Evolutionary conservation across 2,888 invertebrate genomes (phyloP).

Genomic region (Trissonchulus sp.): DNA sequence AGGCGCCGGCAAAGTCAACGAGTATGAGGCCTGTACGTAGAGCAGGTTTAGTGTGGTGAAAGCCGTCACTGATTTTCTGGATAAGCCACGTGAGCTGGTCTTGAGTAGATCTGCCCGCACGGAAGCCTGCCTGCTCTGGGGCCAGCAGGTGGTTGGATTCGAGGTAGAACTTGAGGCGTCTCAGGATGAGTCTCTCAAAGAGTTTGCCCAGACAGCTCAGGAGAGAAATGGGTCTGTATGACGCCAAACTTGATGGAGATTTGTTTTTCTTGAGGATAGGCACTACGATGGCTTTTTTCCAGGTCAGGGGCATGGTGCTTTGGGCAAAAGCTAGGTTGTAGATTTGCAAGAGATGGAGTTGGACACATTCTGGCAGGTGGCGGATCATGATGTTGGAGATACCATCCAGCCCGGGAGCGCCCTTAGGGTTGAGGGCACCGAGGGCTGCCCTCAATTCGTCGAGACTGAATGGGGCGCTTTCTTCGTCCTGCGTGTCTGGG

Average conservation of each 20-base stretch:
- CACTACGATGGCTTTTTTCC: not conserved
- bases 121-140: not conserved
- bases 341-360: not conserved
- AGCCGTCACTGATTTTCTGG: not conserved
- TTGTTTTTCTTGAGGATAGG: conserved; percentile 5
- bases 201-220: not conserved
- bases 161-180: not conserved
- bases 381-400: conserved; percentile 2
- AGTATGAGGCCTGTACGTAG: not conserved
- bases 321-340: not conserved
- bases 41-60: not conserved
- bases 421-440: not conserved
- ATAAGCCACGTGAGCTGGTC: not conserved
- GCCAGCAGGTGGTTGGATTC: not conserved
- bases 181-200: not conserved
- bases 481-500: no score
- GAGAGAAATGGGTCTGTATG: conserved; percentile 1
- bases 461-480: no score
- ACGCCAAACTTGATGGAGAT: not conserved
- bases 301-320: not conserved
- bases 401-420: not conserved
- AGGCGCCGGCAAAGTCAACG: not conserved
- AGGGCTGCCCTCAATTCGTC: not conserved
- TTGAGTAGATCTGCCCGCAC: not conserved
- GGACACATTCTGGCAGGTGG: not conserved